Conservation (phyloP, 2,113 vertebrate genomes). For the Cavia porcellus region DNA sequence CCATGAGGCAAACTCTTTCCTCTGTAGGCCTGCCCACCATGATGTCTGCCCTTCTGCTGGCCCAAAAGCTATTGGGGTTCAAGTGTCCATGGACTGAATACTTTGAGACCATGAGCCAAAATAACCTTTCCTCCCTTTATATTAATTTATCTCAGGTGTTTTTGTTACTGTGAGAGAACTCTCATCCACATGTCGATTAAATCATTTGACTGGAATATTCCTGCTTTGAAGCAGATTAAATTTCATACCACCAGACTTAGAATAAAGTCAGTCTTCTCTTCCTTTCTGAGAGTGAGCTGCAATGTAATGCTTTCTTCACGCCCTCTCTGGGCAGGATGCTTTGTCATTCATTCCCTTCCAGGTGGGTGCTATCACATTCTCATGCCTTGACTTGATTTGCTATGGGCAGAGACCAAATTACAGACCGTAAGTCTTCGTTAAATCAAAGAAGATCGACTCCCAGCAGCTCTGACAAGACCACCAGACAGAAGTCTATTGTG, state of each 20-base stretch:
- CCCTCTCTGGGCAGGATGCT: neutral
- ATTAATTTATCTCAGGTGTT: neutral
- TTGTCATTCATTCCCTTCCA: neutral
- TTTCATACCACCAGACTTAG: neutral
- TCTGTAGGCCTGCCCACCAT: neutral
- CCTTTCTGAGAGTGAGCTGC: accelerated
- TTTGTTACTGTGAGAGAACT: neutral
- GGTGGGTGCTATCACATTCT: neutral
- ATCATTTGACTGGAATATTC: neutral
- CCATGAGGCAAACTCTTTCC: neutral
- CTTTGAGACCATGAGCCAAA: neutral
- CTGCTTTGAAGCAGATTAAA: neutral
- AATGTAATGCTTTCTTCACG: neutral
- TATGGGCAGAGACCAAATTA: constrained; percentile 61
- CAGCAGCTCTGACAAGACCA: neutral
- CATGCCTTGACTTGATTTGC: constrained; percentile 40
- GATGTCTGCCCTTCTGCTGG: no score
- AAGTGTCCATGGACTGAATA: neutral
- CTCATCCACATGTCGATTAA: neutral
- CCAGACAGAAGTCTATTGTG: neutral
- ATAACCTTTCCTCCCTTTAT: neutral
- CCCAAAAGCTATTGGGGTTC: neutral
- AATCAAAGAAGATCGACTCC: neutral
- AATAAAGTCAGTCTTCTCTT: neutral
- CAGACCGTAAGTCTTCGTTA: neutral